These are phyloP conservation scores for Drosophila guanche DNA, from an alignment of 1,140 invertebrate species.

Conservation along the genomic window DNA sequence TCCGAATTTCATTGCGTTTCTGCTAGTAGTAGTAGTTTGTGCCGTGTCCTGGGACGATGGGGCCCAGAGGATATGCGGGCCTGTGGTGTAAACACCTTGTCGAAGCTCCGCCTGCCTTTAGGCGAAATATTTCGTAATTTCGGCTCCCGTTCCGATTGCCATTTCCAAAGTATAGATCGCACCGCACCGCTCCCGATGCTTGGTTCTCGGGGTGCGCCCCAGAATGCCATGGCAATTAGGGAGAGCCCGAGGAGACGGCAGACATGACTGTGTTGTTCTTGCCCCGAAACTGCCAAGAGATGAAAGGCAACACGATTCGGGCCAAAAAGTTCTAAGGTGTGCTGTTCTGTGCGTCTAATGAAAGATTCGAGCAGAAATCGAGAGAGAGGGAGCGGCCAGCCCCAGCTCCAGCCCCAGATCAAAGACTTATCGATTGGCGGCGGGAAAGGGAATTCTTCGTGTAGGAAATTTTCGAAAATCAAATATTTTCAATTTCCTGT, in stretches of 20 bases:
- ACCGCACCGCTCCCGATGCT: slow-evolving; percentile 9
- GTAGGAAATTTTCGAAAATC: slow-evolving; percentile 38
- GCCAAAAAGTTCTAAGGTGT: slow-evolving; percentile 37
- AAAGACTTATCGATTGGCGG: slow-evolving; percentile 40
- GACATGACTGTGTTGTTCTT: slow-evolving; percentile 23
- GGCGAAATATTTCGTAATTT: slow-evolving; percentile 40
- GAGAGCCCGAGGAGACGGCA: slow-evolving; percentile 19
- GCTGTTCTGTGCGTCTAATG: slow-evolving; percentile 29
- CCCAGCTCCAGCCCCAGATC: slow-evolving; percentile 42
- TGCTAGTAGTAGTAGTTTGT: slow-evolving; percentile 26
- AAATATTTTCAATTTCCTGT: slow-evolving; percentile 51
- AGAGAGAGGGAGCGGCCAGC: slow-evolving; percentile 13
- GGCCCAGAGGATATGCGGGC: not conserved
- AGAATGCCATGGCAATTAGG: slow-evolving; percentile 50
- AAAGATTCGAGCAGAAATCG: slow-evolving; percentile 45
- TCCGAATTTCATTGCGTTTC: slow-evolving; percentile 29
- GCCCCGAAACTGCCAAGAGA: slow-evolving; percentile 35
- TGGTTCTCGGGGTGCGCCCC: slow-evolving; percentile 30
- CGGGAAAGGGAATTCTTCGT: slow-evolving; percentile 19
- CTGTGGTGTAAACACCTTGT: slow-evolving; percentile 49
- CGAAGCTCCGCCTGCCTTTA: slow-evolving; percentile 22
- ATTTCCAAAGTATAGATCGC: slow-evolving; percentile 36
- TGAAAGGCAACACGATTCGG: slow-evolving; percentile 44
- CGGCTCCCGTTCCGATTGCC: slow-evolving; percentile 29
- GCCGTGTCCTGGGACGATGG: slow-evolving; percentile 1